Percentiles rank a stretch among this genome's conserved stretches.
Evolutionary conservation across 2,797 vertebrate genomes (phyloP).

Genomic region (Anas flavirostris): DNA sequence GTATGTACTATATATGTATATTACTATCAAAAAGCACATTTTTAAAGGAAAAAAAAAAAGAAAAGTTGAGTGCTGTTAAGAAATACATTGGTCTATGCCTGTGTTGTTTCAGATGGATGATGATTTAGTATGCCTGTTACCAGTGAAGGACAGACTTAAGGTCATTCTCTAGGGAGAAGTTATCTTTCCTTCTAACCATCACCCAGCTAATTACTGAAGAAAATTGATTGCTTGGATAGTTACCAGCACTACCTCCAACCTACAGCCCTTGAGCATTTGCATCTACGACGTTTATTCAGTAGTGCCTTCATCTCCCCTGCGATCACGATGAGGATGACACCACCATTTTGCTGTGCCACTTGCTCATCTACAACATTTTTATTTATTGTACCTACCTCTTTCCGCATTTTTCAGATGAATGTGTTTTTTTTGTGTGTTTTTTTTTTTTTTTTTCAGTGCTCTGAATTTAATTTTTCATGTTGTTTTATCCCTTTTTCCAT

Average conservation of each 20-base stretch:
- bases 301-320: slow-evolving; percentile 39
- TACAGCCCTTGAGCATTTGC: not conserved
- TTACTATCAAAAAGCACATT: slow-evolving; percentile 6
- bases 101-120: not conserved
- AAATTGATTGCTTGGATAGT: not conserved
- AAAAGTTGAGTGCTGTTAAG: not conserved
- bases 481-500: not conserved
- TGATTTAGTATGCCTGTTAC: not conserved
- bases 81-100: fast-evolving
- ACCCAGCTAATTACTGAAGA: not conserved
- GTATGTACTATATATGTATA: slow-evolving; percentile 17
- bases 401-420: not conserved
- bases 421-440: not conserved
- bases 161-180: not conserved
- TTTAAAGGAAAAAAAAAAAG: not conserved
- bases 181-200: not conserved
- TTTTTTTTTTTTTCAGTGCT: not conserved
- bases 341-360: not conserved
- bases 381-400: slow-evolving; percentile 51
- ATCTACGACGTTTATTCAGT: not conserved
- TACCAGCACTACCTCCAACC: not conserved
- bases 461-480: not conserved
- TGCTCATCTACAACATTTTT: not conserved
- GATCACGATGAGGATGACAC: fast-evolving
- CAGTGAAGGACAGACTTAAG: not conserved